Evolutionary conservation across 2,888 invertebrate species (phyloP).

Genomic region (Pediacus dermestoides): DNA sequence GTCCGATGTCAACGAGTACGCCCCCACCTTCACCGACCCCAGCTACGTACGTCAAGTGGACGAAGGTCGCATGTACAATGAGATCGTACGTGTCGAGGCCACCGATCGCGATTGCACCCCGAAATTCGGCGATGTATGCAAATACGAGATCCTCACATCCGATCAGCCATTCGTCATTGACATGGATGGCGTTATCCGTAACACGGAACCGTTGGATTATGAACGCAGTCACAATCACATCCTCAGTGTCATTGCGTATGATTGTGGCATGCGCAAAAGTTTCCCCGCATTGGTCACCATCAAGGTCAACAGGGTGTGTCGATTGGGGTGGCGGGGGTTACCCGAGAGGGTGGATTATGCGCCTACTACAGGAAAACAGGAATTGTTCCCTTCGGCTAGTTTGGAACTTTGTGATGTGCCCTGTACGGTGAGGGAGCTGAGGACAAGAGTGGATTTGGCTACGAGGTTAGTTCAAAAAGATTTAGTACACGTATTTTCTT

Average conservation of each 20-base stretch:
- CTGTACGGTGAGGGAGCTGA: slow-evolving; percentile 54
- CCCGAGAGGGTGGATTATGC: slow-evolving; percentile 84
- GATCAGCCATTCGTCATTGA: slow-evolving; percentile 90
- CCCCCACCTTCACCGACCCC: slow-evolving; percentile 86
- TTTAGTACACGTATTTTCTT: neutral
- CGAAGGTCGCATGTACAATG: slow-evolving; percentile 85
- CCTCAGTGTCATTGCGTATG: slow-evolving; percentile 92
- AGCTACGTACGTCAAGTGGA: slow-evolving; percentile 88
- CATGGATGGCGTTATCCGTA: slow-evolving; percentile 86
- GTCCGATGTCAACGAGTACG: slow-evolving; percentile 93
- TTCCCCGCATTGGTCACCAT: slow-evolving; percentile 95
- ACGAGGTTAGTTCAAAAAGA: slow-evolving; percentile 39
- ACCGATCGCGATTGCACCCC: slow-evolving; percentile 94
- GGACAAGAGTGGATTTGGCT: slow-evolving; percentile 50
- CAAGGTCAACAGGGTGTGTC: slow-evolving; percentile 60
- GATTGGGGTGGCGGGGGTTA: slow-evolving; percentile 59
- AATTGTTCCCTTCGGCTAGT: slow-evolving; percentile 74
- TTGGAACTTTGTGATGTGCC: slow-evolving; percentile 63
- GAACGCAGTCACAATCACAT: slow-evolving; percentile 94
- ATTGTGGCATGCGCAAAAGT: slow-evolving; percentile 94
- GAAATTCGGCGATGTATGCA: slow-evolving; percentile 92
- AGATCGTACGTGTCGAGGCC: slow-evolving; percentile 88
- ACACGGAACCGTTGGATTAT: slow-evolving; percentile 90
- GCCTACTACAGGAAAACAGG: slow-evolving; percentile 75
- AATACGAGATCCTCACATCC: slow-evolving; percentile 90